phyloP scores from a whole-genome alignment of 2,113 vertebrate genomes.

The Amphilophus citrinellus region DNA sequence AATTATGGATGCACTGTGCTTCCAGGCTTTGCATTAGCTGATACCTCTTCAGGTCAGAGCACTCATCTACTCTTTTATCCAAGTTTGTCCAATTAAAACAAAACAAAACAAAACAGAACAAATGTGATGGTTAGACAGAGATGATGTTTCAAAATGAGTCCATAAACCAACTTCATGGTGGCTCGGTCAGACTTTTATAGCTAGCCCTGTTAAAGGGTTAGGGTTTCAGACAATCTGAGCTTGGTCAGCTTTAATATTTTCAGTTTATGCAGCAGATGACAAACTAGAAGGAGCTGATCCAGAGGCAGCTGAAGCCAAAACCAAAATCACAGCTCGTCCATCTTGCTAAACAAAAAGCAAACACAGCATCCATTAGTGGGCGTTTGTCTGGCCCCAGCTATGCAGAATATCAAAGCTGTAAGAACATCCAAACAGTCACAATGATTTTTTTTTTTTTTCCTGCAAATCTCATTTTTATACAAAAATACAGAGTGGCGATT shows the following conservation, averaged over 20 bases:
- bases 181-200: not conserved
- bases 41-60: not conserved
- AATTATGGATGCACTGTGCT: no score
- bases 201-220: not conserved
- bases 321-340: not conserved
- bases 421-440: not conserved
- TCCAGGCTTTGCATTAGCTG: not conserved
- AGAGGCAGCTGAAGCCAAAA: not conserved
- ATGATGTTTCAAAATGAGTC: not conserved
- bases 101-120: not conserved
- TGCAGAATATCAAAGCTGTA: not conserved
- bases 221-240: not conserved
- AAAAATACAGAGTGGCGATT: not conserved
- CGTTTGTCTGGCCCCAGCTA: not conserved
- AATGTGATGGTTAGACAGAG: not conserved
- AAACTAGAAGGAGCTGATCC: not conserved
- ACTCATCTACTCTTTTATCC: not conserved
- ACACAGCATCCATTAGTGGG: not conserved
- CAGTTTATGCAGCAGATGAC: not conserved
- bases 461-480: not conserved
- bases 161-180: not conserved
- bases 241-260: not conserved
- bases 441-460: not conserved
- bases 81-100: not conserved
- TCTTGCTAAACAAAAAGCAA: not conserved